Evolutionary conservation across 2,113 vertebrate species (phyloP).

Genomic region (Colius striatus): DNA sequence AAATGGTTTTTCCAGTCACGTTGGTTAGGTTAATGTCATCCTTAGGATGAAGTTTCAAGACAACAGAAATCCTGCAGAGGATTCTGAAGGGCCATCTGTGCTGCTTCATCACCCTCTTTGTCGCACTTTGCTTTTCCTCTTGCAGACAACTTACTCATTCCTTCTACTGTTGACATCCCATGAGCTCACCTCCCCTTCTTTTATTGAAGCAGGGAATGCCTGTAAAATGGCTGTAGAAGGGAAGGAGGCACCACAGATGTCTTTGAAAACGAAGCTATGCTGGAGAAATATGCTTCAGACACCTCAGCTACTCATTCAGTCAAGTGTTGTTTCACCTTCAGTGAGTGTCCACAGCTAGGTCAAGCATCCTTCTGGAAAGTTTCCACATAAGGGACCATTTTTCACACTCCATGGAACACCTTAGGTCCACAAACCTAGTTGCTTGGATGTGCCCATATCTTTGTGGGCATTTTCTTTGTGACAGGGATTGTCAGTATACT

Average conservation of each 20-base stretch:
- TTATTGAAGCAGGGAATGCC: neutral
- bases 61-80: neutral
- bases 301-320: neutral
- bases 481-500: neutral
- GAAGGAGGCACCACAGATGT: neutral
- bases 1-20: neutral
- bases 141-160: neutral
- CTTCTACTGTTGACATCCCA: neutral
- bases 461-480: neutral
- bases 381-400: neutral
- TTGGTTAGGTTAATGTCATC: neutral
- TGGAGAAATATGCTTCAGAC: neutral
- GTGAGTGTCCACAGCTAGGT: neutral
- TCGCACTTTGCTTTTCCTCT: neutral
- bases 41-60: neutral
- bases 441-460: neutral
- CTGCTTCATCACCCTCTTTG: neutral
- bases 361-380: neutral
- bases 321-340: neutral
- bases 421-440: neutral
- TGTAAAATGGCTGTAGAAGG: neutral
- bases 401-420: neutral
- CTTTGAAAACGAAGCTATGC: neutral
- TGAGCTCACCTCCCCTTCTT: accelerated
- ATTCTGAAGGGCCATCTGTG: accelerated